A percentile compares a stretch with the other conserved stretches of the same genome.
phyloP scores from a whole-genome alignment of 1,140 invertebrate species.

The Diorhabda elongata region DNA sequence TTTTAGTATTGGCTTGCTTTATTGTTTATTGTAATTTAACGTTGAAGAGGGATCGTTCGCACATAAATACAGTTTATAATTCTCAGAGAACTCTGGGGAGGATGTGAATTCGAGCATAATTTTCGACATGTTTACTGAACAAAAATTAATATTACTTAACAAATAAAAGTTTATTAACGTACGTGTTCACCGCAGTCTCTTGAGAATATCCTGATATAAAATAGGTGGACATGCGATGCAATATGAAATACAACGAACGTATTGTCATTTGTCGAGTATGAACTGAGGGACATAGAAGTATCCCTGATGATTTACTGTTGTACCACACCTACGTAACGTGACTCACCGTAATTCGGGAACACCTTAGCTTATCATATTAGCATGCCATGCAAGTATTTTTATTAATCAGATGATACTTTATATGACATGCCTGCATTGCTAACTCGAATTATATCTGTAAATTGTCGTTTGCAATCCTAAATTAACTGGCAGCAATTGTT shows the following conservation, averaged over 20 bases:
- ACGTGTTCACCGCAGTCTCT: constrained; percentile 4
- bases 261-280: background rate
- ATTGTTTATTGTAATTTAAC: too few species aligned
- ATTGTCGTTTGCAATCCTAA: background rate
- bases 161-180: background rate
- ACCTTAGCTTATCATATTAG: constrained; percentile 9
- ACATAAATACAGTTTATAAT: too few species aligned
- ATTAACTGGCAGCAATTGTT: too few species aligned
- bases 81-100: too few species aligned
- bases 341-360: constrained; percentile 10
- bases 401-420: constrained; percentile 1
- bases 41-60: too few species aligned
- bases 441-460: background rate
- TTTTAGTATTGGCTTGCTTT: too few species aligned
- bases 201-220: constrained; percentile 8
- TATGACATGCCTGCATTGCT: background rate
- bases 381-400: constrained; percentile 9
- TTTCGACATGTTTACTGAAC: too few species aligned
- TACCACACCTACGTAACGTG: constrained; percentile 8
- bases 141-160: background rate
- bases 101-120: too few species aligned
- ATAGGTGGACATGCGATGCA: constrained; percentile 10
- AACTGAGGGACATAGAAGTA: constrained; percentile 6
- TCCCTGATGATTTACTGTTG: constrained; percentile 10
- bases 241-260: constrained; percentile 5